These are phyloP conservation scores for Terrapene triunguis DNA, from an alignment of 2,113 vertebrate species.

Conservation along the genomic window DNA sequence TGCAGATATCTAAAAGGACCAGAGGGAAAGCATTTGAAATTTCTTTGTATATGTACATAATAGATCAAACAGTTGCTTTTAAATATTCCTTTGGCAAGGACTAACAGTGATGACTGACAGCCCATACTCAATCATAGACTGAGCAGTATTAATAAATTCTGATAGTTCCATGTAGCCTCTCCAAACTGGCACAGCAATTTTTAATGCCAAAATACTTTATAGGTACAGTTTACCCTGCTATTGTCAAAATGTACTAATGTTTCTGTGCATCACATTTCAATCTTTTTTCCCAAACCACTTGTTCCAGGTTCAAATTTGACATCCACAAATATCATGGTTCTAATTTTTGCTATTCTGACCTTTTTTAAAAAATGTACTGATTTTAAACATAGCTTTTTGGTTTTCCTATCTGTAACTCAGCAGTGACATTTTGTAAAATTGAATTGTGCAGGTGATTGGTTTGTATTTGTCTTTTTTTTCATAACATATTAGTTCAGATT, in stretches of 20 bases:
- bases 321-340: neutral
- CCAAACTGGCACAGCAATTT: neutral
- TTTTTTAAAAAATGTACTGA: neutral
- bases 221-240: neutral
- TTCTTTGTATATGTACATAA: neutral
- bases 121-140: neutral
- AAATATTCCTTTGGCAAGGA: neutral
- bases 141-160: neutral
- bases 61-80: neutral
- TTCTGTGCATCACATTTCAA: neutral
- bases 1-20: neutral
- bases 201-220: neutral
- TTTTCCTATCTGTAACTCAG: neutral
- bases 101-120: neutral
- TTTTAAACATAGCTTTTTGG: neutral
- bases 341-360: neutral
- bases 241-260: neutral
- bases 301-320: neutral
- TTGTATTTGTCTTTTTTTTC: neutral
- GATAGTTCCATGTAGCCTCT: neutral
- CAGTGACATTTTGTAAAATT: neutral
- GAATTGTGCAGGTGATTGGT: neutral
- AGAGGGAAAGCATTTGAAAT: neutral
- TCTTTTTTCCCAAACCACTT: neutral
- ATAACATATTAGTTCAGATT: neutral